Percentiles rank a stretch among this genome's conserved stretches.
phyloP scores from a whole-genome alignment of 2,113 vertebrate species.

The Percopsis transmontana region DNA sequence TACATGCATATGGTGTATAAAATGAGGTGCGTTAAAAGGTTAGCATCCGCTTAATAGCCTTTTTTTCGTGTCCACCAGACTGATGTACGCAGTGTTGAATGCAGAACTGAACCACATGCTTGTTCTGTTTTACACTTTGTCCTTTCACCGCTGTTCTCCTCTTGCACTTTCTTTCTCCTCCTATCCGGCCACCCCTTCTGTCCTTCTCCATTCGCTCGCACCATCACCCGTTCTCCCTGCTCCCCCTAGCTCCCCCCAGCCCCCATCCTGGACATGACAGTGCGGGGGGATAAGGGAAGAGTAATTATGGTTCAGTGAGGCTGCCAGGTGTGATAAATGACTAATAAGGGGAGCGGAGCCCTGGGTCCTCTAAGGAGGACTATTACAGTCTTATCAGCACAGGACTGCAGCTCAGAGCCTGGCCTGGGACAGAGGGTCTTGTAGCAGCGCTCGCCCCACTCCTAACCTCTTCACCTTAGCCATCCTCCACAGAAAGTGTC shows the following conservation, averaged over 20 bases:
- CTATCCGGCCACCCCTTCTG: constrained; percentile 49
- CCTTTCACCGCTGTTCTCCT: constrained; percentile 60
- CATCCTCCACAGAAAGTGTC: constrained; percentile 58
- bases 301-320: constrained; percentile 99
- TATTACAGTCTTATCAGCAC: constrained; percentile 99
- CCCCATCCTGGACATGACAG: constrained; percentile 92
- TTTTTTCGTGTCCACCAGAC: constrained; percentile 74
- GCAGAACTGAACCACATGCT: constrained; percentile 70
- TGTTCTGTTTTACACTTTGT: constrained; percentile 40
- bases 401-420: constrained; percentile 82
- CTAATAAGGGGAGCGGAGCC: constrained; percentile 96
- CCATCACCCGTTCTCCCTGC: constrained; percentile 63
- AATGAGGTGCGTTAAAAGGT: constrained; percentile 41
- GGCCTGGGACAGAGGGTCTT: constrained; percentile 83
- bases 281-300: constrained; percentile 96
- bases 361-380: constrained; percentile 95
- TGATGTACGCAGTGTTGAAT: constrained; percentile 69
- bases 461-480: constrained; percentile 73
- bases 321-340: constrained; percentile 99
- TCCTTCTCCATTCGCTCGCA: constrained; percentile 62
- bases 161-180: constrained; percentile 76
- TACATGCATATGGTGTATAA: constrained; percentile 46
- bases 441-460: constrained; percentile 75
- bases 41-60: constrained; percentile 83
- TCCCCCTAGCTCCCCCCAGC: constrained; percentile 37